phyloP scores from a whole-genome alignment of 2,113 vertebrate species.

The Charadrius vociferus region DNA sequence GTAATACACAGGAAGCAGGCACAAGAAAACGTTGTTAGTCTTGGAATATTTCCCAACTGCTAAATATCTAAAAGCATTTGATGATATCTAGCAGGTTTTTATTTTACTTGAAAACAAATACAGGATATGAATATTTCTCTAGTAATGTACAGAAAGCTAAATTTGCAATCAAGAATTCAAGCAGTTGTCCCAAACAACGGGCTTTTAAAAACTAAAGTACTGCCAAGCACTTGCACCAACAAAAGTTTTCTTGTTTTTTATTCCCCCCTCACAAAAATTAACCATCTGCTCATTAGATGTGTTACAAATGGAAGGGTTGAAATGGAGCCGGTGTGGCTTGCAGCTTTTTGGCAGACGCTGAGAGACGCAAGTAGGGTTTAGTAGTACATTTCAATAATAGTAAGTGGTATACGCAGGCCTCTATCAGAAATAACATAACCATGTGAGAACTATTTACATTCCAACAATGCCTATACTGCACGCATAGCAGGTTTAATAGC shows the following conservation, averaged over 20 bases:
- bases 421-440: neutral
- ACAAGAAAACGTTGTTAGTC: neutral
- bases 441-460: neutral
- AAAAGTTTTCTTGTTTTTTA: conserved; percentile 14
- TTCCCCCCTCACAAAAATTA: neutral
- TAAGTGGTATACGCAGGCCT: neutral
- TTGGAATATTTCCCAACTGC: neutral
- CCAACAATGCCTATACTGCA: neutral
- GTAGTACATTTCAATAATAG: neutral
- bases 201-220: neutral
- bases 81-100: neutral
- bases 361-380: neutral
- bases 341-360: conserved; percentile 44
- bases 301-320: neutral
- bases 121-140: conserved; percentile 5
- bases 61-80: neutral
- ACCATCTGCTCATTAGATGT: conserved; percentile 36
- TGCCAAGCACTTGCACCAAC: neutral
- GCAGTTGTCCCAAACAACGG: neutral
- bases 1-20: neutral
- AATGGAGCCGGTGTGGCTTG: neutral
- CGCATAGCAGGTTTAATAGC: neutral
- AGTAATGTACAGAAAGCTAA: neutral
- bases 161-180: conserved; percentile 2
- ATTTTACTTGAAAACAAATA: conserved; percentile 30